Base-by-base conservation (phyloP, 1,140 invertebrate species). In the Oryctes rhinoceros region DNA sequence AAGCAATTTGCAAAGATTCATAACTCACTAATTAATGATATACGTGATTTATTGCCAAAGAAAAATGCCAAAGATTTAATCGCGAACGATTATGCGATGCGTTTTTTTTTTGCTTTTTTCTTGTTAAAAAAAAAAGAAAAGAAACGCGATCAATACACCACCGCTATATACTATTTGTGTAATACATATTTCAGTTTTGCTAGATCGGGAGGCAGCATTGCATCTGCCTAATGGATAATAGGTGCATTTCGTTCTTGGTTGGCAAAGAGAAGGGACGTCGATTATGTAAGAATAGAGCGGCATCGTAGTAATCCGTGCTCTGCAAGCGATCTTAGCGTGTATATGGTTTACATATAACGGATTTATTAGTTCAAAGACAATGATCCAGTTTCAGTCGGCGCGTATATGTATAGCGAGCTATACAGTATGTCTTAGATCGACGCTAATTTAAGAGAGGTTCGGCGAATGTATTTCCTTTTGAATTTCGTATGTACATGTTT, bases 281-380 rank as follows among this genome's bases (percentile, higher is more conserved):
- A 59, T 59, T 59, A 59, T 59, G 53, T 59, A 59, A 59, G 53
- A 59, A 59, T 59, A 59, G 53, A 59, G 53, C 53, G 53, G 53
- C 53, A 59, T 59, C 53, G 18, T 59, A 59, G n/a, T 18, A 59
- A n/a, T 18, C 18, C 53, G 53, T 59, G 53, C 15, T n/a, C 53
- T 59, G 39, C 39, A 44, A 44, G 39, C 39, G 39, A 44, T 44
- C 5, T 44, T 44, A 44, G 39, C 6, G 13, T 59, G 18, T 59
- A 59, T 18, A 53, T 13, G 13, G 15, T 59, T 59, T 59, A 59
- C 53, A n/a, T 59, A 59, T 59, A 59, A 3, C n/a, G 15, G 53
- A 59, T 59, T 59, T 59, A 59, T 59, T 18, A 15, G 53, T 4
- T 59, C 53, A 59, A 11, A 59, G 53, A 59, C 53, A 59, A 59